phyloP scores from a whole-genome alignment of 2,113 vertebrate species.

The Todiramphus saurophagus region DNA sequence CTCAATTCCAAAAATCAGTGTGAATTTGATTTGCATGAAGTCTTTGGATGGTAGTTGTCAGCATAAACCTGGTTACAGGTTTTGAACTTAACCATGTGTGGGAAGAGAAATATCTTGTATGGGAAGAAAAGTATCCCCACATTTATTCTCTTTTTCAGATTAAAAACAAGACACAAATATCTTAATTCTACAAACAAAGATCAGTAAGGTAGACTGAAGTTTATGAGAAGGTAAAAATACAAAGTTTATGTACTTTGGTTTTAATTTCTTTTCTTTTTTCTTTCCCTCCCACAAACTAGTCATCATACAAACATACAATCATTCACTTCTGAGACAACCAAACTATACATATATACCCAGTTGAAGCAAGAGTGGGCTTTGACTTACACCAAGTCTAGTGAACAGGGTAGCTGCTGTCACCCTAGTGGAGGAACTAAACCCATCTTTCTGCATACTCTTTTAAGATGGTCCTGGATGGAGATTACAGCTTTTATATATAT shows the following conservation, averaged over 20 bases:
- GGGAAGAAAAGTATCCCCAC: not conserved
- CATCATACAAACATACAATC: not conserved
- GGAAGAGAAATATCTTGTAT: not conserved
- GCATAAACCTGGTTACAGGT: not conserved
- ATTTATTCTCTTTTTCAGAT: not conserved
- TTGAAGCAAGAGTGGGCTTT: not conserved
- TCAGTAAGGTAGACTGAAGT: not conserved
- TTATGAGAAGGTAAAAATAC: not conserved
- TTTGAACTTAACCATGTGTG: not conserved
- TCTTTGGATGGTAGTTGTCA: not conserved
- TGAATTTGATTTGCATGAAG: not conserved
- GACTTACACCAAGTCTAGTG: not conserved
- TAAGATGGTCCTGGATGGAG: not conserved
- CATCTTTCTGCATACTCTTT: not conserved
- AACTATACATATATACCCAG: not conserved
- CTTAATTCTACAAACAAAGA: not conserved
- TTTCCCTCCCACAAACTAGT: fast-evolving
- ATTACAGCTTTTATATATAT: not conserved
- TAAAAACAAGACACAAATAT: not conserved
- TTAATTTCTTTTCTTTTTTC: not conserved
- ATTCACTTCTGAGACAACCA: not conserved
- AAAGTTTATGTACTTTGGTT: not conserved
- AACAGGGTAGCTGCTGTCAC: not conserved
- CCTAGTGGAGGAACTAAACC: not conserved
- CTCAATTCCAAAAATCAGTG: not conserved